Evolutionary conservation across 2,888 invertebrate genomes (phyloP), one percentile per base, ranked within the genome.

Genomic region (Limnephilus rhombicus): DNA sequence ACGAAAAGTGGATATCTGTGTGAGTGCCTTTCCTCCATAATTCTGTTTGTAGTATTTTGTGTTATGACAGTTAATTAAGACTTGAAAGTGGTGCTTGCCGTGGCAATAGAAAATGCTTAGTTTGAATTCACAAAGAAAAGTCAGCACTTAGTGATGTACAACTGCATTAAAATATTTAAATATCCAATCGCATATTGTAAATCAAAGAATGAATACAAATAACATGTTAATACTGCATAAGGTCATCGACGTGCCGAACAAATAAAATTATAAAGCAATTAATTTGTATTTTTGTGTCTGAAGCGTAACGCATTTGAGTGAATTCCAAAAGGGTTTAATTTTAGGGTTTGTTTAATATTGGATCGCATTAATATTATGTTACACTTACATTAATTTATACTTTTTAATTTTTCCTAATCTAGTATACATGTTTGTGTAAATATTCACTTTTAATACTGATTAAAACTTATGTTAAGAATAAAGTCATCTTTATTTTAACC

Each of bases 371-470:
- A 68, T 68, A 68, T 68, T 68, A 68, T 68, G 24, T 24, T 18
- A 18, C 7, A 24, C 24, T 68, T 68, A 68, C 68, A n/a, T 68
- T 68, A 68, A 24, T 68, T 68, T 24, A 68, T n/a, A n/a, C 68
- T 9, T n/a, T 68, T 68, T 9, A 24, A 24, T 68, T 68, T 68
- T 24, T 68, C 68, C 68, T 68, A 68, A 68, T n/a, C 68, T 68
- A 68, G 68, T 68, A 68, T 68, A 68, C 68, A 68, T 68, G 9
- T 68, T 68, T 68, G 68, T 68, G 68, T 68, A 68, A 68, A 68
- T 68, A 68, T 68, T 68, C 68, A 68, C 68, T n/a, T 68, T 68
- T 68, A 68, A 68, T 68, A 68, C 68, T 68, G 68, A 68, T 68
- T 68, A 68, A 68, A 68, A 68, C 68, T n/a, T 68, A 68, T n/a